Evolutionary conservation across 2,113 vertebrate species (phyloP), one percentile per base, ranked within the genome.

Genomic region (Andinoacara biseriatus): DNA sequence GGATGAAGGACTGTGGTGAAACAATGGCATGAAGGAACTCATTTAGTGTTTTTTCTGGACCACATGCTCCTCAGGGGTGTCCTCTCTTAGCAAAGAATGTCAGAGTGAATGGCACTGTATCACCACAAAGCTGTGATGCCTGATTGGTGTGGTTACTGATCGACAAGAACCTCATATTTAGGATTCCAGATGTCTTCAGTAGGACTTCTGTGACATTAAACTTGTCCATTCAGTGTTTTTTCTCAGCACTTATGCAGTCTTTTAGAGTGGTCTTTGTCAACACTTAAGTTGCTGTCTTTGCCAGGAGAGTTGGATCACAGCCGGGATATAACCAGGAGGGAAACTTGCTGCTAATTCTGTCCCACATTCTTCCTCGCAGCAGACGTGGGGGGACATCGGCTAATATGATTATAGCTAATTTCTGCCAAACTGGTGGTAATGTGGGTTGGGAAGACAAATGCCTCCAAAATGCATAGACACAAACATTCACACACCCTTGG

Each of bases 401-500:
- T 91, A 92, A 93, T 86, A 76, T 85, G 85, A 91, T 92, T 92
- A 92, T 56, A 76, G 58, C 60, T 87, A 56, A 89, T 92, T 92
- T 92, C 84, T 92, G 87, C 87, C 89, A 90, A 88, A 91, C 56
- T 81, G 79, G 63, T 85, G 74, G 83, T 80, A 81, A 89, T 80
- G 82, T 83, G 56, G 76, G 49, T 84, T 76, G 43, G 56, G 49
- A 85, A 83, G 33, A 59, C 54, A 69, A 80, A 85, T 14, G 10
- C 7, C 10, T 81, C 65, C 75, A 81, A 54, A 54, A 82, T 5
- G 18, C 83, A 78, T 35, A 52, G 18, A 56, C 35, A 35, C 35
- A 2, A 7, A 35, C 35, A 9, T 7, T 2, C 35, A 35, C 7
- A 35, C 35, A 9, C 35, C 6, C 31, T 33, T 33, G 31, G 31